These are phyloP conservation scores for Hycleus phaleratus DNA, from an alignment of 1,140 invertebrate genomes.

Conservation along the genomic window DNA sequence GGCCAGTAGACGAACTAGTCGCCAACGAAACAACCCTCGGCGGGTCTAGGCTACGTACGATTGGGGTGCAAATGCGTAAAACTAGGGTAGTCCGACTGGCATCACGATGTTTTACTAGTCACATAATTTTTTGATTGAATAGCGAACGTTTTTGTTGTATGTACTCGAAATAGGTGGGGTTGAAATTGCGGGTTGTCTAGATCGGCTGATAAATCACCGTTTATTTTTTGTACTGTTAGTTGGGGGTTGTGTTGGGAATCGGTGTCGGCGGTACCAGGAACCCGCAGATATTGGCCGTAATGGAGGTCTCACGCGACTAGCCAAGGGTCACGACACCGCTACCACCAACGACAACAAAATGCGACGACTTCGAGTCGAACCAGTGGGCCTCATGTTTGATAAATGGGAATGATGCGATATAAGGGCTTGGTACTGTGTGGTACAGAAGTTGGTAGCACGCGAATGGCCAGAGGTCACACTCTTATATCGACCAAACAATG, in stretches of 20 bases:
- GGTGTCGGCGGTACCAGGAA: conserved; percentile 14
- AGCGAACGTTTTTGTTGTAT: too few species aligned
- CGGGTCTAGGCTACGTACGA: neutral
- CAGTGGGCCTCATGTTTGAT: conserved; percentile 2
- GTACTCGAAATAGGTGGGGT: too few species aligned
- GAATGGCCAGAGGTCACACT: conserved; percentile 25
- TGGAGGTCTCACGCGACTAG: conserved; percentile 10
- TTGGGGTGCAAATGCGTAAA: conserved; percentile 12
- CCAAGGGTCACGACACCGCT: conserved; percentile 10
- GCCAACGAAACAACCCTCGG: neutral
- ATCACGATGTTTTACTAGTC: too few species aligned
- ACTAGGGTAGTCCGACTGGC: neutral
- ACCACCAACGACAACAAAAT: too few species aligned
- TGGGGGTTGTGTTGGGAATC: conserved; percentile 3
- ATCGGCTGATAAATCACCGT: too few species aligned
- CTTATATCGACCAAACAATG: conserved; percentile 21
- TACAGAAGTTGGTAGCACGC: conserved; percentile 19
- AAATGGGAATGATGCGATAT: conserved; percentile 1
- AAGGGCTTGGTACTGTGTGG: conserved; percentile 8
- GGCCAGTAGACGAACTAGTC: conserved; percentile 24
- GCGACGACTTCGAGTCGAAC: neutral
- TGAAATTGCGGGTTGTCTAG: too few species aligned
- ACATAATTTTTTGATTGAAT: too few species aligned
- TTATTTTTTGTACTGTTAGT: too few species aligned
- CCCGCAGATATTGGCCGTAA: neutral